These are phyloP conservation scores for Drosophila leontia DNA, from an alignment of 1,140 invertebrate species.

Conservation along the genomic window DNA sequence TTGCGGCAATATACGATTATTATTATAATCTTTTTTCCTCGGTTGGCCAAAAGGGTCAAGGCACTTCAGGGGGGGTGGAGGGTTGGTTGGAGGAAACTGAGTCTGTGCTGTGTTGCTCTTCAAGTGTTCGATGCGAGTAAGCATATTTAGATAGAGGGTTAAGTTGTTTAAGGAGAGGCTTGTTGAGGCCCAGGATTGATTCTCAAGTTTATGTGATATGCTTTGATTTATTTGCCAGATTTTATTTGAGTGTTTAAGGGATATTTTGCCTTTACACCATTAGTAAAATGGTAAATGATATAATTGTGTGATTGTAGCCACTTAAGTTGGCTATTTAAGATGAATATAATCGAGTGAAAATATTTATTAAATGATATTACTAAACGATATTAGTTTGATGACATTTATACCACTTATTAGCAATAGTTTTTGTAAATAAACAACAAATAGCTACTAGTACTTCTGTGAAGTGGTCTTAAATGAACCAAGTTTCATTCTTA, in stretches of 20 bases:
- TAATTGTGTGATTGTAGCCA: background rate
- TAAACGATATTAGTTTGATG: background rate
- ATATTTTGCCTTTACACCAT: background rate
- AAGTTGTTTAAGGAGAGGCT: slow-evolving; percentile 23
- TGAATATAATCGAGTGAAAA: background rate
- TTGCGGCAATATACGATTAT: slow-evolving; percentile 67
- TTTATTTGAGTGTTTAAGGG: slow-evolving; percentile 1
- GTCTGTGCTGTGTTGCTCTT: slow-evolving; percentile 17
- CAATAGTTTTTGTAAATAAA: background rate
- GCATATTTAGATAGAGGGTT: slow-evolving; percentile 33
- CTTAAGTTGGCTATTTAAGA: background rate
- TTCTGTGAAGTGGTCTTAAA: background rate
- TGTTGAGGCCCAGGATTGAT: slow-evolving; percentile 2
- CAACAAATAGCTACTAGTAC: too few species aligned
- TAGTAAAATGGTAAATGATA: background rate
- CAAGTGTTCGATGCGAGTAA: slow-evolving; percentile 30
- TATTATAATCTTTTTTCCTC: slow-evolving; percentile 26
- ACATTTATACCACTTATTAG: background rate
- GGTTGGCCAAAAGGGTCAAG: slow-evolving; percentile 43
- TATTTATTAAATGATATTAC: background rate
- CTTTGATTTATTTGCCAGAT: slow-evolving; percentile 19
- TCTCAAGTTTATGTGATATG: slow-evolving; percentile 25
- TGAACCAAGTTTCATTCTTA: background rate
- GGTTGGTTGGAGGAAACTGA: slow-evolving; percentile 1
- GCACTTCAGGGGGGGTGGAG: slow-evolving; percentile 12